phyloP scores from a whole-genome alignment of 2,113 vertebrate genomes.

The Coregonus clupeaformis region DNA sequence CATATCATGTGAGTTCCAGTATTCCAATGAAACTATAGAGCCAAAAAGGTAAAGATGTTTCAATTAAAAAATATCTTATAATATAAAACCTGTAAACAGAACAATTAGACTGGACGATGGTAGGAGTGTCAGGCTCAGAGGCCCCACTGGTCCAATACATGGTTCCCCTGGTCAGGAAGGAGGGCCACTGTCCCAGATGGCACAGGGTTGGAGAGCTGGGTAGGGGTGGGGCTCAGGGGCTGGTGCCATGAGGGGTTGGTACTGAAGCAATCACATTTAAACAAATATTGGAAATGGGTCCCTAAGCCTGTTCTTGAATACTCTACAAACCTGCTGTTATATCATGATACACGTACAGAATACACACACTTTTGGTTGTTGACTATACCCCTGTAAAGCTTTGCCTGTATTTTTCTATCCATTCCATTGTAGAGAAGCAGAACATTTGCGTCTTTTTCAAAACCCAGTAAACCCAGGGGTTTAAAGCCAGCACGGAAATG shows the following conservation, averaged over 20 bases:
- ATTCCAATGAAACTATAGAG: slow-evolving; percentile 7
- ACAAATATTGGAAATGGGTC: slow-evolving; percentile 38
- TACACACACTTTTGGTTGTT: slow-evolving; percentile 14
- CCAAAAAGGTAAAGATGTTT: not conserved
- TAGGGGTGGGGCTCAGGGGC: slow-evolving; percentile 7
- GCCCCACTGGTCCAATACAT: slow-evolving; percentile 49
- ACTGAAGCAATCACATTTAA: slow-evolving; percentile 32
- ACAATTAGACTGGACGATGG: too few relatives aligned
- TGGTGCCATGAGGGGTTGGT: slow-evolving; percentile 34
- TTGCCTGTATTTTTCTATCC: slow-evolving; percentile 12
- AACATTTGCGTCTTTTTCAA: slow-evolving; percentile 21
- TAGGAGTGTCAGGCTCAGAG: not conserved
- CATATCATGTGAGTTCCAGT: slow-evolving; percentile 9
- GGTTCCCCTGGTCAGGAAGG: slow-evolving; percentile 70
- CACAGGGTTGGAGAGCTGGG: slow-evolving; percentile 36
- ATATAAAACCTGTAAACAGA: too few relatives aligned
- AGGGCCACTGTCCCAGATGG: slow-evolving; percentile 73
- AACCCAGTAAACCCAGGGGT: slow-evolving; percentile 5
- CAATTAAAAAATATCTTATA: not conserved
- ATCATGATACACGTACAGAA: slow-evolving; percentile 26
- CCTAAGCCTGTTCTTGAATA: slow-evolving; percentile 64
- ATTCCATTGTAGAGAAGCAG: slow-evolving; percentile 25
- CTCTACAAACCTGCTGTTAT: slow-evolving; percentile 58
- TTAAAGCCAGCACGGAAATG: slow-evolving; percentile 8
- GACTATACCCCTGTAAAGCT: slow-evolving; percentile 16